Evolutionary conservation across 2,797 vertebrate genomes (phyloP).

Genomic region (Phaenicophaeus curvirostris): DNA sequence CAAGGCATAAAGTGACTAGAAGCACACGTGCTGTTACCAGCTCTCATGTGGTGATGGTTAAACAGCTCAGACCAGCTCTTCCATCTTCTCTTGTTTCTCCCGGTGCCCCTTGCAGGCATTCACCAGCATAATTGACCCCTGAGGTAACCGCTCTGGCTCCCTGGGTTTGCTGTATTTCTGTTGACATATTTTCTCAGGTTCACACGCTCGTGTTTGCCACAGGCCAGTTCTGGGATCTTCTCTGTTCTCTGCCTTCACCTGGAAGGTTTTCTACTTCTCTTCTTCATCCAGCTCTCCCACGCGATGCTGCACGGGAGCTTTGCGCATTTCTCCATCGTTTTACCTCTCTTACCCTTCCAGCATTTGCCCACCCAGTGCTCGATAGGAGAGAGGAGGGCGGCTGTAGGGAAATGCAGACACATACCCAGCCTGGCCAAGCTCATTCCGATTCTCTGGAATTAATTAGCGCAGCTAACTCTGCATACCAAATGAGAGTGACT

Average conservation of each 20-base stretch:
- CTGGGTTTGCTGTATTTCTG: not conserved
- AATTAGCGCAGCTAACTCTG: not conserved
- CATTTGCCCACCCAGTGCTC: not conserved
- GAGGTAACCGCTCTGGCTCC: not conserved
- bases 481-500: rapidly evolving
- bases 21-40: not conserved
- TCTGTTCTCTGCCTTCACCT: not conserved
- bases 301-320: not conserved
- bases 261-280: not conserved
- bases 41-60: rapidly evolving
- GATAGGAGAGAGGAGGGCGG: rapidly evolving
- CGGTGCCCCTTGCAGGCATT: not conserved
- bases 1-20: not conserved
- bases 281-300: rapidly evolving
- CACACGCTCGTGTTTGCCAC: rapidly evolving
- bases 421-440: not conserved
- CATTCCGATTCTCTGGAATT: not conserved
- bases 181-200: not conserved
- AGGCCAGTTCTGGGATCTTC: rapidly evolving
- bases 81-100: not conserved
- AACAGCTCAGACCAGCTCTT: not conserved
- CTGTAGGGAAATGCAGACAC: rapidly evolving
- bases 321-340: not conserved
- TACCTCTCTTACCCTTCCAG: rapidly evolving
- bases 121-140: not conserved